Evolutionary conservation across 2,797 vertebrate species (phyloP), one percentile per base, ranked within the genome.

Genomic region (Allobates femoralis): DNA sequence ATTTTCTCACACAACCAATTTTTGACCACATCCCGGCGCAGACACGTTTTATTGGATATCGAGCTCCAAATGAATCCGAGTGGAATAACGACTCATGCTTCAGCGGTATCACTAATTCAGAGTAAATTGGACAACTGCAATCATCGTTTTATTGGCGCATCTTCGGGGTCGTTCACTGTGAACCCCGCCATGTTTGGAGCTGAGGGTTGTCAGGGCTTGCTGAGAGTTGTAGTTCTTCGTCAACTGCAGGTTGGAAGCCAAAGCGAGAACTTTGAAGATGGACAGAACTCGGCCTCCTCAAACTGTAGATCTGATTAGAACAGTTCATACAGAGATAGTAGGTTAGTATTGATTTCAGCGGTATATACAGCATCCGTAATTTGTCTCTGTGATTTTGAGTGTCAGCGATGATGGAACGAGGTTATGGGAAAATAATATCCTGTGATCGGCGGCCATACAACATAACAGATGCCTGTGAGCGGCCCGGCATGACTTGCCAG

Each of bases 1-100:
- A 2, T 3, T 23, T 46, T 71, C 37, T 23, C 30, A 23, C 32
- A 12, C 34, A n/a, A 12, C 19, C 34, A 23, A 71, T 71, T 41
- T 37, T 71, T 71, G 67, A 37, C 21, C 32, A 21, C 7, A 37
- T 69, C 21, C 18, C 8, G 67, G 30, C 37, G 32, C 67, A 41
- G 32, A 23, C 34, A 37, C 10, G 10, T 37, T 23, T 37, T 71
- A 71, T 23, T 71, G 67, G 34, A 41, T 23, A n/a, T 46, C 46
- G 23, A 3, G 18, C 69, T 73, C 21, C 34, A 46, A 46, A 37
- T 73, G 12, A 73, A 73, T 73, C 32, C 23, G 28, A 78, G 23
- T 78, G 75, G 75, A 73, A 73, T 73, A 73, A 73, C 21, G 6
- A 41, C 67, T 41, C 67, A 71, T 41, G 69, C 37, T 73, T 73